These are phyloP conservation scores for Oligia latruncula DNA, from an alignment of 2,888 invertebrate genomes.

Conservation along the genomic window DNA sequence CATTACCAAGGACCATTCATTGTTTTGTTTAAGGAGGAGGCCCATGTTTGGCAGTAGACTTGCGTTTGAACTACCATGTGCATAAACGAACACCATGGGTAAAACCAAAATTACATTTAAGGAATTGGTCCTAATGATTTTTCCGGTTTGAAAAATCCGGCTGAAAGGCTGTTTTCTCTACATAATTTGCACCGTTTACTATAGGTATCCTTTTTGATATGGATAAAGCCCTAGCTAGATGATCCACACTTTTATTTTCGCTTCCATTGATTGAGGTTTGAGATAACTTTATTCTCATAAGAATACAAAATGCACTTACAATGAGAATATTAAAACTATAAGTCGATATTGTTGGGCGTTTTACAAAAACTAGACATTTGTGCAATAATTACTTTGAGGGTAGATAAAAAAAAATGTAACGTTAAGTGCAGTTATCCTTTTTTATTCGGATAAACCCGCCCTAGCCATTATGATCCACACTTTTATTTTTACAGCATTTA, in stretches of 20 bases:
- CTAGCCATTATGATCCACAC: background rate
- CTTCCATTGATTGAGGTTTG: background rate
- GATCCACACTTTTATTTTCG: background rate
- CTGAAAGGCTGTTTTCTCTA: no score
- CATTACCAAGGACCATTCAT: slow-evolving; percentile 45
- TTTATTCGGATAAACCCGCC: background rate
- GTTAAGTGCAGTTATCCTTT: background rate
- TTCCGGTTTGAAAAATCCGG: background rate
- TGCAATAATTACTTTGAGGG: no score
- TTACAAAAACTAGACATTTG: no score
- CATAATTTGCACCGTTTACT: background rate
- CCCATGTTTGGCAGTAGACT: background rate
- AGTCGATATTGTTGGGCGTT: no score
- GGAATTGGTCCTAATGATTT: background rate
- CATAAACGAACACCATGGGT: background rate
- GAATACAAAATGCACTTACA: no score
- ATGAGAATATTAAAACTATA: no score
- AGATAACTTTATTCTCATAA: no score
- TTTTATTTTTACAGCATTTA: slow-evolving; percentile 3
- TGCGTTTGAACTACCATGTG: background rate
- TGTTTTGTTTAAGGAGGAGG: slow-evolving; percentile 33
- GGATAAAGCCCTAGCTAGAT: background rate
- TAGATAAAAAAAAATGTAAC: background rate
- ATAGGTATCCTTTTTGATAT: background rate
- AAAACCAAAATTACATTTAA: background rate